Base-by-base conservation (phyloP, 2,888 invertebrate species). In the Eupithecia pulchellata region DNA sequence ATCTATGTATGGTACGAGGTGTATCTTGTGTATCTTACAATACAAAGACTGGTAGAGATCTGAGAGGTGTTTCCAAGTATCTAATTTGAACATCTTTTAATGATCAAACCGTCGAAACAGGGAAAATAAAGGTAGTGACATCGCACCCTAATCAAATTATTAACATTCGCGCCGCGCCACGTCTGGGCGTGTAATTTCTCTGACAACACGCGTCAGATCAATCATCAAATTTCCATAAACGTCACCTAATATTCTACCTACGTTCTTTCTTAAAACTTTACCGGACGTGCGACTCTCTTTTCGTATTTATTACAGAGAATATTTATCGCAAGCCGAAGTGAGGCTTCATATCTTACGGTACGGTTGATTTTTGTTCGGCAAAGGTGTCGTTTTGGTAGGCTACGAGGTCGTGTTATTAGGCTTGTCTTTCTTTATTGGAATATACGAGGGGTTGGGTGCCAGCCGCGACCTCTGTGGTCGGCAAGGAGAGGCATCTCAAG, bases 351-450 rank as follows among this genome's bases (percentile, higher is more conserved):
- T 66, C 36, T 39, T 58, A 55, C 5, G 2, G 64, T 77, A 86
- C 75, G 81, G 86, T 81, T 61, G 77, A 32, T 80, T 86, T 86
- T 86, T 34, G 74, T 62, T 72, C 60, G 82, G 87, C 86, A 83
- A 85, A 89, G 90, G 90, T 90, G 90, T 89, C 89, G 89, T 89
- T 88, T 86, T 83, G 88, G 89, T 87, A 86, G 89, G 89, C 90
- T 90, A 89, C 85, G 88, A 75, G 89, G 89, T 86, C 88, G 84
- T 83, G 89, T 89, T 91, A 91, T 91, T 91, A 89, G 87, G 87
- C 87, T 88, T 90, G 91, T 90, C 90, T 85, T 90, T 89, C 89
- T 90, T 90, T 91, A 91, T 91, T 91, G 89, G 89, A 89, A 89
- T 89, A 88, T 91, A 89, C 86, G 89, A 86, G 84, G 82, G 85